Percentiles rank a stretch among this genome's conserved stretches.
Conservation (phyloP, 2,113 vertebrate species). For the Callaeas wilsoni region DNA sequence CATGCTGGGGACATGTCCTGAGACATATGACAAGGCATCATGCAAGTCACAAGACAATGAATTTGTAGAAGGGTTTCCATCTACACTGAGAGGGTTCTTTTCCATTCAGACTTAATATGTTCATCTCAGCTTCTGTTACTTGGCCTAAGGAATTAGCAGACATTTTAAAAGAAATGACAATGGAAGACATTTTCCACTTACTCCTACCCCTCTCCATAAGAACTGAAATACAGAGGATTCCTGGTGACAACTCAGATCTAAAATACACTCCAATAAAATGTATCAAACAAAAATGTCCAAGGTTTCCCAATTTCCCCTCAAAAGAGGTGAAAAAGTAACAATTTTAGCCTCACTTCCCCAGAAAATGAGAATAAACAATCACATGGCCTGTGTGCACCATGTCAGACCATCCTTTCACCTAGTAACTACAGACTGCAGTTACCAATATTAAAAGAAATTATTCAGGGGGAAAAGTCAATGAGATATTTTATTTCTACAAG, state of each 20-base stretch:
- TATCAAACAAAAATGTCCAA: neutral
- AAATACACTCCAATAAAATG: neutral
- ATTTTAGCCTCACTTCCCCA: neutral
- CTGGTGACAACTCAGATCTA: neutral
- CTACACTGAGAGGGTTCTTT: neutral
- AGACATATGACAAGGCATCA: neutral
- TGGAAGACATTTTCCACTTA: neutral
- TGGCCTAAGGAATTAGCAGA: neutral
- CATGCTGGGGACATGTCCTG: neutral
- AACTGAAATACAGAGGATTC: neutral
- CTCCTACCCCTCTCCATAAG: neutral
- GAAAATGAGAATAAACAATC: neutral
- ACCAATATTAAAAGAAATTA: neutral
- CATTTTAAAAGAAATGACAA: neutral
- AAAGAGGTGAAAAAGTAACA: neutral
- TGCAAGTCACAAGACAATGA: neutral
- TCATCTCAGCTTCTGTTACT: neutral
- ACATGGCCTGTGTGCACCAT: accelerated
- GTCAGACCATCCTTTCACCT: neutral
- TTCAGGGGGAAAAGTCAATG: neutral
- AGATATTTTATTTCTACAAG: neutral
- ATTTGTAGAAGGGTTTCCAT: neutral
- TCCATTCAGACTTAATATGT: neutral
- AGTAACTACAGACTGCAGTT: neutral
- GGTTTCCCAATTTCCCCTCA: neutral